Percentiles rank a stretch among this genome's conserved stretches.
Conservation (phyloP, 2,797 vertebrate genomes). For the Cuculus canorus region DNA sequence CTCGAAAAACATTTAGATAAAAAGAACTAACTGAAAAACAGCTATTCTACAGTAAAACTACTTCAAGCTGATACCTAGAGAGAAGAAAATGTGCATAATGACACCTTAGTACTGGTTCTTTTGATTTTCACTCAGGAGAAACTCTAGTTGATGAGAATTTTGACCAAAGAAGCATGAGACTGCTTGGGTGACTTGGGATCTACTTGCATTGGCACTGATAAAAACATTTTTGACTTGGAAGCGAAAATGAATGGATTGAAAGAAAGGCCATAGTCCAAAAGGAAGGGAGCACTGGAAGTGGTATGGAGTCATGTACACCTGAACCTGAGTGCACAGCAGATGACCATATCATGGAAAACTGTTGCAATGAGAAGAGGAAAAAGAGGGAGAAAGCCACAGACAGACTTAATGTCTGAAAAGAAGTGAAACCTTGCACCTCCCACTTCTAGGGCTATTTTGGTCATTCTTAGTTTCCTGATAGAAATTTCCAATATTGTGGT, state of each 20-base stretch:
- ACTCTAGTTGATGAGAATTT: background rate
- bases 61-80: background rate
- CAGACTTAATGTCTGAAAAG: background rate
- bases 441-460: background rate
- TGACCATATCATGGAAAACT: background rate
- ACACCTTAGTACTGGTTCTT: background rate
- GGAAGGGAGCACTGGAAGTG: background rate
- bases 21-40: slow-evolving; percentile 22
- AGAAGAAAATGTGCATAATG: background rate
- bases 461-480: background rate
- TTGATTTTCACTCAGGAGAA: background rate
- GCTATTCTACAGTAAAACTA: background rate
- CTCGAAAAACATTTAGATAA: background rate
- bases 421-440: background rate
- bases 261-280: background rate
- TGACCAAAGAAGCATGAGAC: background rate
- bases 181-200: background rate
- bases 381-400: background rate
- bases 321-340: background rate
- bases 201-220: background rate
- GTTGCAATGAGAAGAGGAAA: background rate
- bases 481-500: background rate
- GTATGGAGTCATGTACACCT: background rate
- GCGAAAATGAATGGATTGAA: background rate
- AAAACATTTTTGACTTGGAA: background rate